phyloP scores from a whole-genome alignment of 2,888 invertebrate species.

The Isoperla grammatica region DNA sequence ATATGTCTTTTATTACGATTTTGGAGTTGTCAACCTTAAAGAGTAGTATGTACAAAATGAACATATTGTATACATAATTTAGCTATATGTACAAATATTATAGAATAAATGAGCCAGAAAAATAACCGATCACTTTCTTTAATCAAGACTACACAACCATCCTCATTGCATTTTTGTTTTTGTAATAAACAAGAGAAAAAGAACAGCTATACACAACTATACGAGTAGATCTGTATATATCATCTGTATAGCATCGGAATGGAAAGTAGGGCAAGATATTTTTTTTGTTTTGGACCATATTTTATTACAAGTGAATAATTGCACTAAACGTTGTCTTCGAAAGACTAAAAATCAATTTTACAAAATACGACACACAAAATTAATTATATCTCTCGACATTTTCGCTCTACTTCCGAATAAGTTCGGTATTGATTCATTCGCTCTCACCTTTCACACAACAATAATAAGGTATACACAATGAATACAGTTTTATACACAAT shows the following conservation, averaged over 20 bases:
- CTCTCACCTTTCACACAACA: background rate
- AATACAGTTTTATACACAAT: background rate
- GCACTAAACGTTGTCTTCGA: background rate
- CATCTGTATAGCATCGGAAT: background rate
- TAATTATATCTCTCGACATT: background rate
- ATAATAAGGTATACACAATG: no score
- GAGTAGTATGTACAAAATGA: conserved; percentile 24
- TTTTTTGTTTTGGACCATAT: conserved; percentile 1
- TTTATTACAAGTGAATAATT: conserved; percentile 3
- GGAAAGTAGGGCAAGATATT: background rate
- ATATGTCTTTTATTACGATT: conserved; percentile 15
- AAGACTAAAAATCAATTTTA: conserved; percentile 2
- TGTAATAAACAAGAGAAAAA: no score
- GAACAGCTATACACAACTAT: no score
- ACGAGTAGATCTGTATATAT: no score
- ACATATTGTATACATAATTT: background rate
- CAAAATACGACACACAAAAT: background rate
- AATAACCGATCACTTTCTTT: no score
- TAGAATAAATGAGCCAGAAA: no score
- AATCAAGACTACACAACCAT: no score
- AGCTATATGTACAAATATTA: conserved; percentile 16
- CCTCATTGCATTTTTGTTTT: no score
- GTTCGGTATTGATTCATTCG: no score
- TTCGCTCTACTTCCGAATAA: background rate
- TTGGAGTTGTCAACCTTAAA: conserved; percentile 20